Conservation (phyloP, 2,888 invertebrate species). For the Corbicula japonica region DNA sequence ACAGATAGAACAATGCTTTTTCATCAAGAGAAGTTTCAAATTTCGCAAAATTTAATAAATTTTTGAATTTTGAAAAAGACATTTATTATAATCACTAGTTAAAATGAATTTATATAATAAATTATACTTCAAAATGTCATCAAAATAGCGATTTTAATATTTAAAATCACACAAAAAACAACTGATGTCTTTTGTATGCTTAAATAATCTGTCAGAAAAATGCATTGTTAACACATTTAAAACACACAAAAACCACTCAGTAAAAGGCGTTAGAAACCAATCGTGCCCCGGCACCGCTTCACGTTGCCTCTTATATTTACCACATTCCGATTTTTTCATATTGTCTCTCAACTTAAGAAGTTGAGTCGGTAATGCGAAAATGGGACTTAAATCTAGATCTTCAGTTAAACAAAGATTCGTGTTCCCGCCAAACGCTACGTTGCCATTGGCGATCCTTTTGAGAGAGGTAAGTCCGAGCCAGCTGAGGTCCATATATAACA, state of each 20-base stretch:
- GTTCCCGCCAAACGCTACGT: constrained; percentile 95
- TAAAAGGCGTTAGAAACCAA: constrained; percentile 52
- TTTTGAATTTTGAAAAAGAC: constrained; percentile 8
- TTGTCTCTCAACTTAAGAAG: constrained; percentile 49
- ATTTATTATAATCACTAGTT: constrained; percentile 1
- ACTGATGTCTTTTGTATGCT: background rate
- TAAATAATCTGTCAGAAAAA: too few relatives aligned
- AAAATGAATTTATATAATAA: too few relatives aligned
- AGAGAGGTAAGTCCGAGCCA: constrained; percentile 94
- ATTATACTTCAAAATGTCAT: background rate
- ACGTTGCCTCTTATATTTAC: constrained; percentile 68
- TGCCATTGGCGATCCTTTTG: constrained; percentile 94
- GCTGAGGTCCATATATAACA: constrained; percentile 87
- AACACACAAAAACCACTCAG: constrained; percentile 62
- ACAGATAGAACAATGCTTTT: constrained; percentile 17
- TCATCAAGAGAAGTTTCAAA: too few relatives aligned
- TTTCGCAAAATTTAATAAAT: too few relatives aligned
- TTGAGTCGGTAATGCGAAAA: constrained; percentile 68
- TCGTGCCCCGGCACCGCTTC: constrained; percentile 63
- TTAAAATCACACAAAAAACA: background rate
- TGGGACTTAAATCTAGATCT: constrained; percentile 71
- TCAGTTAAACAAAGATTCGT: constrained; percentile 94
- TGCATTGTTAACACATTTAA: constrained; percentile 27
- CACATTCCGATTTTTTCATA: constrained; percentile 58
- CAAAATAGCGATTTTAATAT: background rate